These are phyloP conservation scores for Oikopleura dioica DNA, from an alignment of 23 tunicate genomes.

Conservation along the genomic window DNA sequence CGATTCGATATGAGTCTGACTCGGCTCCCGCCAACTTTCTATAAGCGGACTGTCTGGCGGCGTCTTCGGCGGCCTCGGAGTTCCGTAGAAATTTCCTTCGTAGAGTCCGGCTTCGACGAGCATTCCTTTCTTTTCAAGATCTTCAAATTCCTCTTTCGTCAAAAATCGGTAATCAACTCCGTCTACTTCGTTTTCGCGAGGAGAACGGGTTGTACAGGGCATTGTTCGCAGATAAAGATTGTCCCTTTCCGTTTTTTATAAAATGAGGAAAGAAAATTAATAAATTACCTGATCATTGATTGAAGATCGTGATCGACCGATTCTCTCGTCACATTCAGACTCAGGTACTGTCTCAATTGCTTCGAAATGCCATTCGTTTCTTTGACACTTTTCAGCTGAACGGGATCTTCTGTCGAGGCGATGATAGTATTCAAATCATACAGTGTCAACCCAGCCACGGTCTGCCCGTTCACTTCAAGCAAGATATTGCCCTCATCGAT, in stretches of 20 bases:
- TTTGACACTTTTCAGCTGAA: slow-evolving; percentile 66
- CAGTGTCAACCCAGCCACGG: slow-evolving; percentile 60
- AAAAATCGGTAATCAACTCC: slow-evolving; percentile 73
- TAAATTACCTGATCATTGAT: slow-evolving; percentile 57
- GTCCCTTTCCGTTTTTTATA: no score
- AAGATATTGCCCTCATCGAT: not conserved
- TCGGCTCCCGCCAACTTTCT: not conserved
- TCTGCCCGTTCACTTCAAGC: slow-evolving; percentile 81
- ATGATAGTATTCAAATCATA: slow-evolving; percentile 70
- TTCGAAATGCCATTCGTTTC: slow-evolving; percentile 49
- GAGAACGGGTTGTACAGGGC: slow-evolving; percentile 72
- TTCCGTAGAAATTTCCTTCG: not conserved
- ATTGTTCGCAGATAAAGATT: slow-evolving; percentile 64
- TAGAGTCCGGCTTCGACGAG: not conserved
- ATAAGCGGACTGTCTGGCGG: not conserved
- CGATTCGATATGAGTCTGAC: not conserved
- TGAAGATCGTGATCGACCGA: slow-evolving; percentile 62
- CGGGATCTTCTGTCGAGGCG: slow-evolving; percentile 63
- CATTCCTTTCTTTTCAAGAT: slow-evolving; percentile 53
- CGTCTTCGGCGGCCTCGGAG: not conserved
- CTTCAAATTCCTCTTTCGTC: slow-evolving; percentile 45
- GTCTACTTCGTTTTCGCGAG: slow-evolving; percentile 50
- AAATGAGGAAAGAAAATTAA: no score
- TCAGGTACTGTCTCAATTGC: slow-evolving; percentile 49
- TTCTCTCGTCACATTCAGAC: slow-evolving; percentile 30